Base-by-base conservation (phyloP, 2,797 vertebrate species). In the Pseudocheirus occidentalis region DNA sequence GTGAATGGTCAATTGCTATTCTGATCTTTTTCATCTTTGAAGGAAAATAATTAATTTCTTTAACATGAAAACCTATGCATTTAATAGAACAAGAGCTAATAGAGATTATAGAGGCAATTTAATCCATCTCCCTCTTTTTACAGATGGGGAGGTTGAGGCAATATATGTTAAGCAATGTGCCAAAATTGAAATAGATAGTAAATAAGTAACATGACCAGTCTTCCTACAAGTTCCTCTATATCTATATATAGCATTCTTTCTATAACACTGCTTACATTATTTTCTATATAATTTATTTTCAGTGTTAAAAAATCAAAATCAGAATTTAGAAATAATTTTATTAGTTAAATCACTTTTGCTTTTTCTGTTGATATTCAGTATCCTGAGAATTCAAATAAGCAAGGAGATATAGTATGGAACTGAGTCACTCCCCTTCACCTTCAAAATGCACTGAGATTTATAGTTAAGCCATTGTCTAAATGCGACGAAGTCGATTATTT, bases 401-500 rank as follows among this genome's bases (percentile, higher is more conserved):
- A 46, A 21, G 27, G 9, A 7, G 73, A 46, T 46, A 9, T 87
- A 27, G n/a, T 27, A 87, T 46, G 92, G n/a, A 91, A 73, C 29
- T 59, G 24, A 2, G 27, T 66, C 73, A 3, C 24, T 95, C 93
- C 52, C 55, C 91, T 14, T 93, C 59, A 92, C 91, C 40, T 93
- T 3, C 95, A 34, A 73, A 52, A 96, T 92, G 93, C 94, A 91
- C 58, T 50, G 31, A 57, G 27, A 94, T 93, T 96, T 96, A 92
- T 55, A 93, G 24, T 91, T 95, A 55, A 57, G 95, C 31, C 96
- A 94, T 73, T 96, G n/a, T 92, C 27, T 94, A 55, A 34, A 21
- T 95, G 90, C 81, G 87, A 94, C 90, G 91, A 87, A 94, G 55
- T 55, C 73, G 91, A 92, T 95, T 95, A 90, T 96, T 97, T 96